Conservation (phyloP, 2,797 vertebrate genomes). For the Aeoliscus strigatus region DNA sequence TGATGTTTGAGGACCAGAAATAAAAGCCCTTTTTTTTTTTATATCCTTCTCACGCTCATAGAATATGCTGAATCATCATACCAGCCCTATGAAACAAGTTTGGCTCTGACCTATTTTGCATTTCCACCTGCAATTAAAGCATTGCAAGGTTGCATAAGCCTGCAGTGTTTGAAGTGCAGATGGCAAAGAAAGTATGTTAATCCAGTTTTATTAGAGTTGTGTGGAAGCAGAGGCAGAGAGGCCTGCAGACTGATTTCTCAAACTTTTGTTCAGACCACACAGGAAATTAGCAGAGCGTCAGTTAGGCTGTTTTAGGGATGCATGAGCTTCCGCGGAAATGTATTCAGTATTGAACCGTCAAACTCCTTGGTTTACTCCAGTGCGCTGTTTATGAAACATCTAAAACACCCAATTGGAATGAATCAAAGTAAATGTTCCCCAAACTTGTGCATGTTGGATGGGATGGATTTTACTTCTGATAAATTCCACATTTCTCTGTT, state of each 20-base stretch:
- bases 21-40: too few species aligned
- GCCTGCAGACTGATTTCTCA: constrained; percentile 10
- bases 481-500: too few species aligned
- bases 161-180: constrained; percentile 4
- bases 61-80: constrained; percentile 24
- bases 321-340: constrained; percentile 26
- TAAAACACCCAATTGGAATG: constrained; percentile 33
- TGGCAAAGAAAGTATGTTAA: too few species aligned
- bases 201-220: too few species aligned
- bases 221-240: constrained; percentile 6
- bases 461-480: too few species aligned
- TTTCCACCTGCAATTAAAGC: constrained; percentile 17
- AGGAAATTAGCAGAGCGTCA: constrained; percentile 31
- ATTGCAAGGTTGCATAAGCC: constrained; percentile 6
- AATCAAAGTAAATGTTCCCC: constrained; percentile 42
- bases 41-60: too few species aligned
- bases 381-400: constrained; percentile 18
- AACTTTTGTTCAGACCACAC: constrained; percentile 14
- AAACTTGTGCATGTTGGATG: too few species aligned
- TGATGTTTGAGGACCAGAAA: too few species aligned
- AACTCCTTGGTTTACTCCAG: constrained; percentile 10
- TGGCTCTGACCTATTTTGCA: too few species aligned
- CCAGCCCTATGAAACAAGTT: too few species aligned
- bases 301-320: constrained; percentile 18
- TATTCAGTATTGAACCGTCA: constrained; percentile 33